Evolutionary conservation across 2,113 vertebrate genomes (phyloP).

Genomic region (Elephantulus edwardii): DNA sequence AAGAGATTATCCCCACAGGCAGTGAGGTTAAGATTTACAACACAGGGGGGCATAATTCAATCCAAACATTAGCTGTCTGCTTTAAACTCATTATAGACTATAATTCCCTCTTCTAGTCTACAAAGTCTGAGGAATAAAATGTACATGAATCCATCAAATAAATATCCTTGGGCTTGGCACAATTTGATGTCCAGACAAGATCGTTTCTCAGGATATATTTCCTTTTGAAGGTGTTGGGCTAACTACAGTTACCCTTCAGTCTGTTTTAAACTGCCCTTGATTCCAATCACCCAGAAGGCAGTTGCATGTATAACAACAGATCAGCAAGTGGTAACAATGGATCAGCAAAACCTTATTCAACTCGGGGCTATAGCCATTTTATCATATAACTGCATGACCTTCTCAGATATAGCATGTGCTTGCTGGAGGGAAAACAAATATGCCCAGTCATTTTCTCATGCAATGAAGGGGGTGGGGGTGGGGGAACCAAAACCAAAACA

Average conservation of each 20-base stretch:
- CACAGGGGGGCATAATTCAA: not conserved
- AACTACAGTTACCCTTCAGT: slow-evolving; percentile 37
- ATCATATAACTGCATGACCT: not conserved
- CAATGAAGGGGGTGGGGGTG: not conserved
- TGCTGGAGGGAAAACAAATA: slow-evolving; percentile 49
- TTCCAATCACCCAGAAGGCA: not conserved
- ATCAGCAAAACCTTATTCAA: not conserved
- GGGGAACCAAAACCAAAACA: not conserved
- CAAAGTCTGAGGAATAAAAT: not conserved
- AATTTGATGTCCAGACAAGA: not conserved
- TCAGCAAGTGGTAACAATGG: too few relatives aligned
- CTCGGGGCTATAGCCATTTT: not conserved
- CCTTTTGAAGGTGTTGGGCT: slow-evolving; percentile 43
- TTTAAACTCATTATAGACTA: not conserved
- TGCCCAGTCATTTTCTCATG: not conserved
- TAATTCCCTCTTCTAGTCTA: not conserved
- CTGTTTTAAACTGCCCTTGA: slow-evolving; percentile 1
- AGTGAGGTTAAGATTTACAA: not conserved
- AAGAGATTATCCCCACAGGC: not conserved
- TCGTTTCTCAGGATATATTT: not conserved
- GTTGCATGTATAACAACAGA: not conserved
- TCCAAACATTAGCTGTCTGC: not conserved
- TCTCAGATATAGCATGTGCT: not conserved
- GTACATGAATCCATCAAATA: not conserved
- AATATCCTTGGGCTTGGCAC: not conserved